Percentiles rank a stretch among this genome's conserved stretches.
phyloP scores from a whole-genome alignment of 2,888 invertebrate genomes.

The Eilema griseolum region DNA sequence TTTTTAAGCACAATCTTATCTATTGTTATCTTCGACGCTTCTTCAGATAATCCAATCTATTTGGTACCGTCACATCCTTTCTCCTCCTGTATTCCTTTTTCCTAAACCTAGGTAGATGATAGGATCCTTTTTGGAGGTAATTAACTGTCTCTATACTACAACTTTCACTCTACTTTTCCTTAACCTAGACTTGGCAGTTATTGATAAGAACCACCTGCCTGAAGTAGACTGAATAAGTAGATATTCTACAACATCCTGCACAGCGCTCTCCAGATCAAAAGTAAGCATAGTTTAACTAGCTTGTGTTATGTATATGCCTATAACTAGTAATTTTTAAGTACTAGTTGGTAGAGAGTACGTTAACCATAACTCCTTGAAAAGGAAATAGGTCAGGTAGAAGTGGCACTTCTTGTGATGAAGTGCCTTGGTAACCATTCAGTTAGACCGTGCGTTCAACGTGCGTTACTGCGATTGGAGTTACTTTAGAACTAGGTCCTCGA shows the following conservation, averaged over 20 bases:
- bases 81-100: not conserved
- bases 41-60: not conserved
- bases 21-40: not conserved
- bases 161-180: not conserved
- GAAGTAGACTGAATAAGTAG: not conserved
- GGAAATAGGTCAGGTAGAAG: no score
- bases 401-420: not conserved
- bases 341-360: no score
- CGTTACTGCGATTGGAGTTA: not conserved
- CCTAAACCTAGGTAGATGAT: not conserved
- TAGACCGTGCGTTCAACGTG: not conserved
- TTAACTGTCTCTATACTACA: not conserved
- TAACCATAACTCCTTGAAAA: no score
- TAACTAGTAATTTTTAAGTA: no score
- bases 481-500: not conserved
- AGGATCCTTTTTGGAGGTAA: not conserved
- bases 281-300: no score
- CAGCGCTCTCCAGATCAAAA: no score
- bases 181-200: not conserved
- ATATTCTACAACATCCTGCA: no score
- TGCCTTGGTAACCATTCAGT: not conserved
- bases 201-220: not conserved
- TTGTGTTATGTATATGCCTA: no score
- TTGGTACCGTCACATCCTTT: not conserved
- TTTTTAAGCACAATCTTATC: not conserved